Evolutionary conservation across 1,140 invertebrate species (phyloP).

Genomic region (Polypedilum pembai): DNA sequence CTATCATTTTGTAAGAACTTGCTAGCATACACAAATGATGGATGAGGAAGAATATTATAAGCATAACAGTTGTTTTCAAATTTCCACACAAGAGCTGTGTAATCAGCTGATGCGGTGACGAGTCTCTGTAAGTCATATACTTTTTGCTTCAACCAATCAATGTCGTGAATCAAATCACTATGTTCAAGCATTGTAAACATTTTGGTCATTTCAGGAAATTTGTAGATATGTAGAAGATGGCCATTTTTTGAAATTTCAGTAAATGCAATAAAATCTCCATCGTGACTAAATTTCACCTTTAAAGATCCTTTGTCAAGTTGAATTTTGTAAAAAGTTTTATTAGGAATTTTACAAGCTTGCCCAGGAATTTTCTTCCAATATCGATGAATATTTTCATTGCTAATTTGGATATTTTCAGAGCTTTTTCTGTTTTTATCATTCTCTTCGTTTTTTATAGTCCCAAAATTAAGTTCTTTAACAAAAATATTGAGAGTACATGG

Average conservation of each 20-base stretch:
- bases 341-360: neutral
- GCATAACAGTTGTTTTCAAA: neutral
- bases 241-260: neutral
- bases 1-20: neutral
- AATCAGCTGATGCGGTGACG: neutral
- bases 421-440: neutral
- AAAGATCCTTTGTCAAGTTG: neutral
- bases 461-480: neutral
- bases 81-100: neutral
- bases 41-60: neutral
- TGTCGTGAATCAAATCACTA: neutral
- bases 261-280: slow-evolving; percentile 15
- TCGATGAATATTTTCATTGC: neutral
- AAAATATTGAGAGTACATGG: neutral
- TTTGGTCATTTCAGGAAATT: slow-evolving; percentile 7
- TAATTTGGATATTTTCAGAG: neutral
- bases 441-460: neutral
- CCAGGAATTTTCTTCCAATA: slow-evolving; percentile 14
- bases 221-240: neutral
- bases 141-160: neutral
- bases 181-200: slow-evolving; percentile 4
- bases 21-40: neutral
- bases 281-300: neutral
- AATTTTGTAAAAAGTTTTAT: neutral
- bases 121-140: neutral